phyloP scores from a whole-genome alignment of 1,140 invertebrate species.

The Laodelphax striatellus region DNA sequence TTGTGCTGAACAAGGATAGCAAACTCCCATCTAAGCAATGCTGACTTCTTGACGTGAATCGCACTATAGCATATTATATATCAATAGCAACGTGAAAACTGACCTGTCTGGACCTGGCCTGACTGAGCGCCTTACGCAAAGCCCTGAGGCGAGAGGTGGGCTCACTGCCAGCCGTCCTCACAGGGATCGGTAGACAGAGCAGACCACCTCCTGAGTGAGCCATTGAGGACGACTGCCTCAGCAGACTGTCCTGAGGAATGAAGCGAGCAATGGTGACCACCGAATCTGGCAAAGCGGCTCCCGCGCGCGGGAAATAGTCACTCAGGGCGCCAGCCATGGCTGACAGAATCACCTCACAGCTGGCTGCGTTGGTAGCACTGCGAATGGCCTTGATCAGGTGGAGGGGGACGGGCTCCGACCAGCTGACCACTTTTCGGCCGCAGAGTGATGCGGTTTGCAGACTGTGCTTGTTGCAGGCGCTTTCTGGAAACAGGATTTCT shows the following conservation, averaged over 20 bases:
- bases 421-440: constrained; percentile 63
- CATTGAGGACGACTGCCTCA: constrained; percentile 26
- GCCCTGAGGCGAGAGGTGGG: constrained; percentile 26
- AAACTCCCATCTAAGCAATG: too few species aligned
- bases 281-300: constrained; percentile 35
- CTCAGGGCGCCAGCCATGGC: constrained; percentile 47
- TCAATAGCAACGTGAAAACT: too few species aligned
- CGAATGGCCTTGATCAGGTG: constrained; percentile 41
- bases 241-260: constrained; percentile 37
- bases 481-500: constrained; percentile 27
- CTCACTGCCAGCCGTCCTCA: constrained; percentile 34
- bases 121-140: constrained; percentile 29
- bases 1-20: too few species aligned
- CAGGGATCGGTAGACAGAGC: constrained; percentile 43
- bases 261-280: constrained; percentile 44
- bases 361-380: constrained; percentile 40
- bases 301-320: constrained; percentile 45
- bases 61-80: too few species aligned
- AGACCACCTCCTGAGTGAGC: constrained; percentile 36
- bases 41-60: too few species aligned
- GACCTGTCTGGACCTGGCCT: constrained; percentile 35
- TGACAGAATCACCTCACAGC: constrained; percentile 53
- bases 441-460: constrained; percentile 57
- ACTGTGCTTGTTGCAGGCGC: constrained; percentile 27
- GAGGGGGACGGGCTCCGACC: constrained; percentile 52